phyloP scores from a whole-genome alignment of 2,888 invertebrate genomes.

The Omphaloscelis lunosa region DNA sequence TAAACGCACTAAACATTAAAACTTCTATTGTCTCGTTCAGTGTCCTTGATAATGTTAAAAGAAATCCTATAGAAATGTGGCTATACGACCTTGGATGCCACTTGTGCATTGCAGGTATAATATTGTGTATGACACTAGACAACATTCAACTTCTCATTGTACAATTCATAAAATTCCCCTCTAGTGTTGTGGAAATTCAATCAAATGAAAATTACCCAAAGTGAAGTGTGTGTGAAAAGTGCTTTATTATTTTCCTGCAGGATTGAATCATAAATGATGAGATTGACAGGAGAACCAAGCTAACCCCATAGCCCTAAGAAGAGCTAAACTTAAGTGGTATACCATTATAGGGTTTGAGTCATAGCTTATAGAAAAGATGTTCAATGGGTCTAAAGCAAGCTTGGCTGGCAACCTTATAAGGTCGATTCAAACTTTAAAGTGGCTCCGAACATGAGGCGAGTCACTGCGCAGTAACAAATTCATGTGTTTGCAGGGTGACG shows the following conservation, averaged over 20 bases:
- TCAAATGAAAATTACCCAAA: not conserved
- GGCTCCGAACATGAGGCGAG: too few relatives aligned
- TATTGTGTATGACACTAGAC: not conserved
- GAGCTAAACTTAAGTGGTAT: not conserved
- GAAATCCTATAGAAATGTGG: not conserved
- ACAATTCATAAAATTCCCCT: not conserved
- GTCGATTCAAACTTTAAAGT: too few relatives aligned
- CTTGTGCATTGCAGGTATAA: not conserved
- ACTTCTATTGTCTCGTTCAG: too few relatives aligned
- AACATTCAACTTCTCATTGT: not conserved
- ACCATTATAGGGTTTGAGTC: not conserved
- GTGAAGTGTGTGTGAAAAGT: not conserved
- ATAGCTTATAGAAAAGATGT: not conserved
- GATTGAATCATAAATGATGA: not conserved
- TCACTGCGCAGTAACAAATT: too few relatives aligned
- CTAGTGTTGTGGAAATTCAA: not conserved
- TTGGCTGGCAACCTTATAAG: not conserved
- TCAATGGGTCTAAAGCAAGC: not conserved
- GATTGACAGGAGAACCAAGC: not conserved
- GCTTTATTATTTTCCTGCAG: not conserved
- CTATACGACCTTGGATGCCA: not conserved
- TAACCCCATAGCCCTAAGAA: not conserved
- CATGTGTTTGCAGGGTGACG: too few relatives aligned
- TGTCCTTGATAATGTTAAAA: too few relatives aligned
- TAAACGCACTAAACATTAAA: too few relatives aligned